A percentile compares a stretch with the other conserved stretches of the same genome.
These are phyloP conservation scores for Rotaria socialis DNA, from an alignment of 2,888 invertebrate species.

Conservation along the genomic window DNA sequence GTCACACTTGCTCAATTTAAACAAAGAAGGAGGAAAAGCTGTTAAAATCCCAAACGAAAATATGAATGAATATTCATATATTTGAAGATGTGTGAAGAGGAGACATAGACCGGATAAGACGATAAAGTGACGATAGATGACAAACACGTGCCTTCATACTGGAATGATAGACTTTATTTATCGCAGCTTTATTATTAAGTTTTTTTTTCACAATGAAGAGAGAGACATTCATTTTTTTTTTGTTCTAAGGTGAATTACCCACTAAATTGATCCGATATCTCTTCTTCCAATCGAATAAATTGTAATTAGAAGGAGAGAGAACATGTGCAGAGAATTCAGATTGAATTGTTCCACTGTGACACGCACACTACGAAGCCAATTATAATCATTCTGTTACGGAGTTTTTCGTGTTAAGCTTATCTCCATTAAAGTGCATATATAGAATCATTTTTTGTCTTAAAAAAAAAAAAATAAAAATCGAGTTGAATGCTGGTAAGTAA, in stretches of 20 bases:
- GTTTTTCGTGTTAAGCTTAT: conserved; percentile 1
- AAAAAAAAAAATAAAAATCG: too few species aligned
- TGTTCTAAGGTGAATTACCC: not conserved
- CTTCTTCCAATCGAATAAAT: conserved; percentile 16
- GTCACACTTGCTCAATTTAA: not conserved
- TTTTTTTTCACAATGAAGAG: not conserved
- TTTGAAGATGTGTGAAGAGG: not conserved
- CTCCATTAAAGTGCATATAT: not conserved
- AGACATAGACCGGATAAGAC: conserved; percentile 18
- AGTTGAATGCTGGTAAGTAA: too few species aligned
- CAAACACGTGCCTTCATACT: not conserved
- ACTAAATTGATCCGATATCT: not conserved
- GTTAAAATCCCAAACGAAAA: conserved; percentile 23
- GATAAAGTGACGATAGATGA: conserved; percentile 16
- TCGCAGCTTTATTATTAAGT: not conserved
- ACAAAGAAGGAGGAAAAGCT: conserved; percentile 9
- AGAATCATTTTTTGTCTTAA: not conserved
- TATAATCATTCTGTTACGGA: conserved; percentile 26
- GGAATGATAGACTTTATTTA: conserved; percentile 21
- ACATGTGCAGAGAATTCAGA: not conserved
- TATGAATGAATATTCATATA: conserved; percentile 9
- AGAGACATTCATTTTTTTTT: too few species aligned
- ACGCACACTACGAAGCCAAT: conserved; percentile 23
- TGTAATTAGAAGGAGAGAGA: not conserved
- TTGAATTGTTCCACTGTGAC: conserved; percentile 21